These are phyloP conservation scores for Chaitophorus viminalis DNA, from an alignment of 2,888 invertebrate genomes.

Conservation along the genomic window DNA sequence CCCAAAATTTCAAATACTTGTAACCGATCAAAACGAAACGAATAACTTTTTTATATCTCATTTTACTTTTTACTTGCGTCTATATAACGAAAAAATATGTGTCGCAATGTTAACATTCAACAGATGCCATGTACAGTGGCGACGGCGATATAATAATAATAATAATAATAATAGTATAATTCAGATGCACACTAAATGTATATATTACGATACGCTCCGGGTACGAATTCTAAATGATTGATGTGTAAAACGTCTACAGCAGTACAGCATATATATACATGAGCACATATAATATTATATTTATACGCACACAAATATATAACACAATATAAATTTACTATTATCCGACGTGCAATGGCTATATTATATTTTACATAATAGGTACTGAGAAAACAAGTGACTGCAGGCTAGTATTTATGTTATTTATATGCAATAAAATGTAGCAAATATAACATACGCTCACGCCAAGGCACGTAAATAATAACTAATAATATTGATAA, in stretches of 20 bases:
- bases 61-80: neutral
- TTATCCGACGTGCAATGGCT: neutral
- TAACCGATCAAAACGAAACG: neutral
- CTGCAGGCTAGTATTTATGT: neutral
- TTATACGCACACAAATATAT: neutral
- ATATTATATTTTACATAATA: neutral
- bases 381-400: neutral
- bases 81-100: neutral
- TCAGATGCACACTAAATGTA: neutral
- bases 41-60: neutral
- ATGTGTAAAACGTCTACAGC: neutral
- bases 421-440: neutral
- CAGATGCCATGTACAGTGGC: neutral
- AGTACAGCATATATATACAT: neutral
- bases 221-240: constrained; percentile 33
- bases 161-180: too few relatives aligned
- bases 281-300: too few relatives aligned
- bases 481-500: neutral
- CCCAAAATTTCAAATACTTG: neutral
- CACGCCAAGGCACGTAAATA: neutral
- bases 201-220: neutral
- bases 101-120: neutral
- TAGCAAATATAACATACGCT: neutral
- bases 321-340: constrained; percentile 10
- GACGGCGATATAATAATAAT: neutral